Percentiles rank a stretch among this genome's conserved stretches.
Evolutionary conservation across 2,888 invertebrate genomes (phyloP).

Genomic region (Patella pellucida): DNA sequence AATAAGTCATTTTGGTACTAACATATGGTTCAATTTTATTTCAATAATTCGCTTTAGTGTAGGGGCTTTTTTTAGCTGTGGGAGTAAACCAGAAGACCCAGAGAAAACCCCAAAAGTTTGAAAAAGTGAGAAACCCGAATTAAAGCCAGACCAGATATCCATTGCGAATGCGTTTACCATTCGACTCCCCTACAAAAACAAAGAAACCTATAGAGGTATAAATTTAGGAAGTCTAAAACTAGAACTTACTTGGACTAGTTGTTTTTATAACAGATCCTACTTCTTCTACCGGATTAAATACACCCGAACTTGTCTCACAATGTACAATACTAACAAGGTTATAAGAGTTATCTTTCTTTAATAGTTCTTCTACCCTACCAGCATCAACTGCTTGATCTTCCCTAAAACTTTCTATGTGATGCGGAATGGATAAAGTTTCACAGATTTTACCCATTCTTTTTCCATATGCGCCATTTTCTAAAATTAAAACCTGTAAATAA

Average conservation of each 20-base stretch:
- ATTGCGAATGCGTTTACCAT: too few species aligned
- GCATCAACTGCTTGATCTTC: conserved; percentile 67
- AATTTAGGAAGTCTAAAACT: background rate
- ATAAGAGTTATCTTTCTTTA: conserved; percentile 58
- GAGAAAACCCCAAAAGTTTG: too few species aligned
- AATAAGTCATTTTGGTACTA: too few species aligned
- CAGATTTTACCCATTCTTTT: conserved; percentile 71
- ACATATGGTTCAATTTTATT: too few species aligned
- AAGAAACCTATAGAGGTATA: too few species aligned
- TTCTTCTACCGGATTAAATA: conserved; percentile 71
- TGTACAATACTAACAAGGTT: conserved; percentile 72
- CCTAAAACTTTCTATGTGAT: conserved; percentile 63
- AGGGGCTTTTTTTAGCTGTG: too few species aligned
- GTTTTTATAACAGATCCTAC: conserved; percentile 69
- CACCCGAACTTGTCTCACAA: conserved; percentile 73
- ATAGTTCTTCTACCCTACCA: conserved; percentile 49
- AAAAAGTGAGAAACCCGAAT: too few species aligned
- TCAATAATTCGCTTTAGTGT: too few species aligned
- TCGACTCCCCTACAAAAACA: too few species aligned
- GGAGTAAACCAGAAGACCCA: too few species aligned
- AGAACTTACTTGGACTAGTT: conserved; percentile 50
- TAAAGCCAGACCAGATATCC: too few species aligned
- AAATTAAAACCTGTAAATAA: conserved; percentile 67
- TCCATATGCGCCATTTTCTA: conserved; percentile 73
- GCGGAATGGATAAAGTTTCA: conserved; percentile 63